Evolutionary conservation across 2,113 vertebrate genomes (phyloP), one percentile per base, ranked within the genome.

Genomic region (Oreochromis tanganicae): DNA sequence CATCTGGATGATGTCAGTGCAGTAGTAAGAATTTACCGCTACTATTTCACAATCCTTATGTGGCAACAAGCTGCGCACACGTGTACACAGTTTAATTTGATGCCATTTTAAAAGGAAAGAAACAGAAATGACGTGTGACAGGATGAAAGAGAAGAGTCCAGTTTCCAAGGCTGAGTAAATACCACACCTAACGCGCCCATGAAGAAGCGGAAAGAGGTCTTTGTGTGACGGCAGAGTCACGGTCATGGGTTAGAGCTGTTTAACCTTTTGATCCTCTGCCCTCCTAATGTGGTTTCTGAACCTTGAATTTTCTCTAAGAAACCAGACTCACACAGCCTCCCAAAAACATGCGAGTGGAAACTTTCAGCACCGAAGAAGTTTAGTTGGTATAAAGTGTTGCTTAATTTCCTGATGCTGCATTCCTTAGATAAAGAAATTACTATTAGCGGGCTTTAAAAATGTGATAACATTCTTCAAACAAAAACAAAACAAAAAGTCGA

Each of bases 231-330:
- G 87, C 68, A 75, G 87, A 89, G 93, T 93, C 91, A 92, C 32
- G 21, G 90, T 83, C 89, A 80, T 82, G 87, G 86, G 89, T 92
- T 91, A 38, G 84, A 94, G 85, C 85, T 52, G 83, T 94, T 95
- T 94, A 93, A 95, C 95, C 93, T 95, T 92, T 91, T 92, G 89
- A 94, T 92, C 90, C 83, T 87, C 73, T 83, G 46, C 59, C 61
- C 27, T 50, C 84, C 81, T 90, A 75, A 87, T 85, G 89, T 81
- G 84, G 52, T 80, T 88, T 89, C 80, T 68, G 46, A 83, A 81
- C 75, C 84, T 79, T 36, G 14, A 79, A 55, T 43, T 54, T 84
- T 86, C 16, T 83, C 57, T 80, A 73, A 66, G 19, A 63, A 41
- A 43, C 3, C 41, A 71, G 8, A 54, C 34, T 71, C 68, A 12